These are phyloP conservation scores for Ferdinandea cuprea DNA, from an alignment of 2,888 invertebrate genomes.

Conservation along the genomic window DNA sequence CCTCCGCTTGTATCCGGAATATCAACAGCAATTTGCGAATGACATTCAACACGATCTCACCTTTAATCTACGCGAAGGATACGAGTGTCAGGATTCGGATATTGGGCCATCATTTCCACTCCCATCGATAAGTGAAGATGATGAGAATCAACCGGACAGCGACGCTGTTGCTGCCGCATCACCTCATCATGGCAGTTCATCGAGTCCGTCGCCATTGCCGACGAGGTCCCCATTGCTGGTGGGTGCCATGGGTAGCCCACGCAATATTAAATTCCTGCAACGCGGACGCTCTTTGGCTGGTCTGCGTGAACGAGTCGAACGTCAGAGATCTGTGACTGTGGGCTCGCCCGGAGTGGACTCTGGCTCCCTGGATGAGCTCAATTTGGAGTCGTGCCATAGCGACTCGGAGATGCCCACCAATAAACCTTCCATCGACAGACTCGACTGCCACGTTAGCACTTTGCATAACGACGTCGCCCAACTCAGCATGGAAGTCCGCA, in stretches of 20 bases:
- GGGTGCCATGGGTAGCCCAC: constrained; percentile 79
- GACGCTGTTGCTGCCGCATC: constrained; percentile 86
- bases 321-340: constrained; percentile 86
- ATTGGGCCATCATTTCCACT: constrained; percentile 85
- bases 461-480: constrained; percentile 94
- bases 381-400: constrained; percentile 83
- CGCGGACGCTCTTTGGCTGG: constrained; percentile 83
- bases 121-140: constrained; percentile 97
- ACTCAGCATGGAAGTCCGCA: constrained; percentile 92
- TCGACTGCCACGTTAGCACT: constrained; percentile 92
- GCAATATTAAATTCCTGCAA: constrained; percentile 82
- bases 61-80: constrained; percentile 96
- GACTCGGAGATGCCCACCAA: constrained; percentile 78
- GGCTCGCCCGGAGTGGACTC: constrained; percentile 84
- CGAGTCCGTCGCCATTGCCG: constrained; percentile 77
- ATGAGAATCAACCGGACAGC: constrained; percentile 93
- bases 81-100: constrained; percentile 89
- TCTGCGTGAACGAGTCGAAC: constrained; percentile 87
- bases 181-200: constrained; percentile 80
- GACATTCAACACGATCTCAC: constrained; percentile 98
- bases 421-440: constrained; percentile 86
- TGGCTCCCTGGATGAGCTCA: constrained; percentile 86
- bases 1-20: constrained; percentile 95
- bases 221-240: constrained; percentile 80
- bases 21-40: constrained; percentile 95